Evolutionary conservation across 2,888 invertebrate genomes (phyloP).

Genomic region (Drosophila pseudotalamancana): DNA sequence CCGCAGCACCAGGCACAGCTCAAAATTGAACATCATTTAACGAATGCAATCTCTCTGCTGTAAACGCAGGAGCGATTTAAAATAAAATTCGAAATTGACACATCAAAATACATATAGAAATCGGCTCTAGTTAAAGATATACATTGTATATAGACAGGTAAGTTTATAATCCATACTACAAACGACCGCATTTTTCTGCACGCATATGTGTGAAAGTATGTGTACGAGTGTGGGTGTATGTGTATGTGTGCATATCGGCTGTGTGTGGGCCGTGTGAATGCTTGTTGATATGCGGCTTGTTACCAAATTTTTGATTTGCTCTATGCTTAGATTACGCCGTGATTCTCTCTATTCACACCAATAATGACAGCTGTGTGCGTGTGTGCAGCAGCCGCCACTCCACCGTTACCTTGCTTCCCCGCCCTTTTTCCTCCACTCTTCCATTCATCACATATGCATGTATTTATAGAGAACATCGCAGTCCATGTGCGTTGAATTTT

Average conservation of each 20-base stretch:
- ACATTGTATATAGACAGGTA: constrained; percentile 38
- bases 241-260: constrained; percentile 9
- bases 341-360: constrained; percentile 13
- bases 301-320: constrained; percentile 34
- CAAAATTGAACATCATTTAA: constrained; percentile 19
- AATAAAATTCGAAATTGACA: constrained; percentile 32
- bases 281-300: constrained; percentile 48
- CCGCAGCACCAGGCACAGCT: background rate
- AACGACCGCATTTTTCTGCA: constrained; percentile 56
- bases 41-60: constrained; percentile 14
- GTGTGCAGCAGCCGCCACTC: constrained; percentile 14
- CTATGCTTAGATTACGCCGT: constrained; percentile 29
- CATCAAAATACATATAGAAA: constrained; percentile 8
- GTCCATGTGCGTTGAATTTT: constrained; percentile 69
- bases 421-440: background rate
- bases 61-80: constrained; percentile 3
- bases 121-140: constrained; percentile 16
- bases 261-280: constrained; percentile 43
- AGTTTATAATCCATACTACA: constrained; percentile 41
- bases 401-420: constrained; percentile 3
- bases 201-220: constrained; percentile 2
- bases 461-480: constrained; percentile 64
- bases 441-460: constrained; percentile 33
- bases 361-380: constrained; percentile 11
- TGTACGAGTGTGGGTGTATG: background rate